Conservation (phyloP, 2,113 vertebrate species). For the Rattus rattus region DNA sequence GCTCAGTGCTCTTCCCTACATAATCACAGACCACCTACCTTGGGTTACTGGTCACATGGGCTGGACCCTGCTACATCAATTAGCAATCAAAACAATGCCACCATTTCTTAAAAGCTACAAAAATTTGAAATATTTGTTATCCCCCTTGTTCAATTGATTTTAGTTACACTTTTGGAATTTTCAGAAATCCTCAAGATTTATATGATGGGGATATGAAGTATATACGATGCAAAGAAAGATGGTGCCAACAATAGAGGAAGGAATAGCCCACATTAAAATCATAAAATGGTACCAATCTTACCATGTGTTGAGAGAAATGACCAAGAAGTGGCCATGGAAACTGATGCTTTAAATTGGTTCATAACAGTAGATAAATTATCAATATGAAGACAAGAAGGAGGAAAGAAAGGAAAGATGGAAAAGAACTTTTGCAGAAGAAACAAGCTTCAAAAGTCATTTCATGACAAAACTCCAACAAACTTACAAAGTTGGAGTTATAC, state of each 20-base stretch:
- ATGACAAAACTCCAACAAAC: neutral
- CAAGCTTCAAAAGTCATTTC: neutral
- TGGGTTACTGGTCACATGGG: no score
- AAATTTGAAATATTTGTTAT: neutral
- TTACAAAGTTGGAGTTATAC: neutral
- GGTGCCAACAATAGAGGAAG: neutral
- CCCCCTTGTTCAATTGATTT: neutral
- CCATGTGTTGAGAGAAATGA: neutral
- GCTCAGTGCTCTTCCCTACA: no score
- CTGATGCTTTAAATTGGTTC: neutral
- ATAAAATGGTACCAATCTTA: neutral
- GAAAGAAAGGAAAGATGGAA: neutral
- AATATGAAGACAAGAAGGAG: neutral
- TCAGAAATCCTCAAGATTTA: neutral
- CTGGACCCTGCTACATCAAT: no score
- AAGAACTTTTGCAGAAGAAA: neutral
- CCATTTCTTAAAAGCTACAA: neutral
- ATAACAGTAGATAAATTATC: neutral
- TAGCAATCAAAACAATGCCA: no score
- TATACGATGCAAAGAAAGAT: neutral
- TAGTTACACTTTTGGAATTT: neutral
- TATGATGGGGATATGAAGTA: neutral
- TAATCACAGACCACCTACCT: no score
- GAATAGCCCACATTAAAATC: neutral
- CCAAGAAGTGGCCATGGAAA: neutral